Evolutionary conservation across 2,888 invertebrate genomes (phyloP).

Genomic region (Petrolisthes manimaculis): DNA sequence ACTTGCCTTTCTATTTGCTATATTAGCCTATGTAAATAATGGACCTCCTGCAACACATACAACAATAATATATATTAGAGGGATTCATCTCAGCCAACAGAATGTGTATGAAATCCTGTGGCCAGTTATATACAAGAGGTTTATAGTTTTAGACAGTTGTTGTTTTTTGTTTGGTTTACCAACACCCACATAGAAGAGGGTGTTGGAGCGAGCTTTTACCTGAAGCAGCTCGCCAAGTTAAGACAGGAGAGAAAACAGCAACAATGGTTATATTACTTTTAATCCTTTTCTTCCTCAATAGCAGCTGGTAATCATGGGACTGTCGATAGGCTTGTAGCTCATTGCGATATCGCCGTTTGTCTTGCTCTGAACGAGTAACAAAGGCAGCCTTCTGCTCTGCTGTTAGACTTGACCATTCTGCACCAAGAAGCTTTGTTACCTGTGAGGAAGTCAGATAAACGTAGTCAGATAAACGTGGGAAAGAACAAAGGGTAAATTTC

Average conservation of each 20-base stretch:
- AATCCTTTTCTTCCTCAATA: slow-evolving; percentile 73
- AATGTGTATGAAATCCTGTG: no score
- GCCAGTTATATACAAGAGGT: no score
- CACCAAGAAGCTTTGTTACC: slow-evolving; percentile 74
- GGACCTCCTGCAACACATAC: background rate
- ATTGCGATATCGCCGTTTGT: slow-evolving; percentile 74
- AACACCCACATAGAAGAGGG: no score
- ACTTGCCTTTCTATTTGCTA: background rate
- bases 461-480: background rate
- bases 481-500: background rate
- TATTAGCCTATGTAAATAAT: background rate
- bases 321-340: slow-evolving; percentile 74
- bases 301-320: slow-evolving; percentile 74
- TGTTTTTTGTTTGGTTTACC: no score
- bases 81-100: no score
- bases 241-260: no score
- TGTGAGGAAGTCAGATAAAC: slow-evolving; percentile 30
- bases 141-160: no score
- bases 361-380: slow-evolving; percentile 74
- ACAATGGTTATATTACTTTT: slow-evolving; percentile 68
- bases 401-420: slow-evolving; percentile 75
- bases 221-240: no score
- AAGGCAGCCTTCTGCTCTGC: slow-evolving; percentile 74
- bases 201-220: no score
- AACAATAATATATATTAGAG: background rate